Conservation (phyloP, 2,113 vertebrate genomes). For the Ranitomeya variabilis region DNA sequence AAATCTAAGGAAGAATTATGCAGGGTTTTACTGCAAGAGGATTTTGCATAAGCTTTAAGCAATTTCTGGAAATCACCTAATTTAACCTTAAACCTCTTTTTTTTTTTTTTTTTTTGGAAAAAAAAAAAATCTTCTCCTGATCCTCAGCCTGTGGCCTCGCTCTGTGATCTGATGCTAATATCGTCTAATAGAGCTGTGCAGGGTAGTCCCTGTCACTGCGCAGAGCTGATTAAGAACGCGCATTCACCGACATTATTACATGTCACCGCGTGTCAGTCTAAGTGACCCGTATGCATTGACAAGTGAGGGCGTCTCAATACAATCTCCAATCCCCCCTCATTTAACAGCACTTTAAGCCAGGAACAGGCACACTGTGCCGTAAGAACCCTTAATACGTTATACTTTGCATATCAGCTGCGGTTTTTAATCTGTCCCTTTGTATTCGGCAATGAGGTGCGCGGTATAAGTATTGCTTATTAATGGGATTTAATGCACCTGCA, state of each 20-base stretch:
- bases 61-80: conserved; percentile 85
- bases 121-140: conserved; percentile 63
- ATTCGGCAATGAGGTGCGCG: conserved; percentile 84
- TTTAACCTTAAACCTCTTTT: conserved; percentile 77
- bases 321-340: conserved; percentile 76
- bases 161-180: conserved; percentile 78
- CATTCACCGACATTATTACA: conserved; percentile 76
- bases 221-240: conserved; percentile 80
- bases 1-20: conserved; percentile 82
- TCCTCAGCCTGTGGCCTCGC: conserved; percentile 71
- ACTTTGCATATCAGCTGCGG: conserved; percentile 83
- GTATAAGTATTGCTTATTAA: conserved; percentile 85
- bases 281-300: conserved; percentile 71
- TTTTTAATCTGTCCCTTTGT: conserved; percentile 83
- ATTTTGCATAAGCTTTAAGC: conserved; percentile 84
- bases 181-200: conserved; percentile 76
- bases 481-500: conserved; percentile 87
- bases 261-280: conserved; percentile 76
- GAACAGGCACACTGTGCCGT: conserved; percentile 74
- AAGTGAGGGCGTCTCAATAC: conserved; percentile 73
- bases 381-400: conserved; percentile 57
- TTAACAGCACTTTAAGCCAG: conserved; percentile 73
- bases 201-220: conserved; percentile 73
- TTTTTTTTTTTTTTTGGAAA: conserved; percentile 58
- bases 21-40: conserved; percentile 80